Conservation (phyloP, 1,140 invertebrate species). For the Drosophila ogumai region DNA sequence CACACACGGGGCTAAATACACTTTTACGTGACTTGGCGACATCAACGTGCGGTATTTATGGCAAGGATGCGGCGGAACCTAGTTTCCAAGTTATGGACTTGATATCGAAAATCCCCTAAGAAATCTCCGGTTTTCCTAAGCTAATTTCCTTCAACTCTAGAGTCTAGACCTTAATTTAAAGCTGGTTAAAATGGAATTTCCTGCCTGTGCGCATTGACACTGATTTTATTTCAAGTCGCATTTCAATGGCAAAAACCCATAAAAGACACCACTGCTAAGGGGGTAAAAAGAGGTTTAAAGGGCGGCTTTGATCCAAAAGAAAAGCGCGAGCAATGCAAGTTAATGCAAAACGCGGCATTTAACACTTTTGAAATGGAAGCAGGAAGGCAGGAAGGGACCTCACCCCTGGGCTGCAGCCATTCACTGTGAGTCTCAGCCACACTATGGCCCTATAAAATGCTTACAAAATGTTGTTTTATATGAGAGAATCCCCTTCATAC, state of each 20-base stretch:
- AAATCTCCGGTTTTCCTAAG: slow-evolving; percentile 18
- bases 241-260: slow-evolving; percentile 69
- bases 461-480: slow-evolving; percentile 84
- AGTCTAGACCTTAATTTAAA: slow-evolving; percentile 9
- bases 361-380: slow-evolving; percentile 75
- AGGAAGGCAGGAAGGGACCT: neutral
- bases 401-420: slow-evolving; percentile 19
- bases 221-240: slow-evolving; percentile 70
- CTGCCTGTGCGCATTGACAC: slow-evolving; percentile 72
- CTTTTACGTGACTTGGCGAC: slow-evolving; percentile 77
- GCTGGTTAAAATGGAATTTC: slow-evolving; percentile 60
- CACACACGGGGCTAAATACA: slow-evolving; percentile 62
- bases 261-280: slow-evolving; percentile 42
- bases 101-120: slow-evolving; percentile 19
- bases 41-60: slow-evolving; percentile 64
- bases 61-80: neutral
- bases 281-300: neutral
- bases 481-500: slow-evolving; percentile 32
- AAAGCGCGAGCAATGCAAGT: slow-evolving; percentile 59
- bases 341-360: slow-evolving; percentile 82
- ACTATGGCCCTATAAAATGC: slow-evolving; percentile 77
- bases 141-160: slow-evolving; percentile 54
- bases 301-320: slow-evolving; percentile 7
- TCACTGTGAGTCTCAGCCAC: slow-evolving; percentile 58
- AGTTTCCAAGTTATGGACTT: neutral